Evolutionary conservation across 2,113 vertebrate genomes (phyloP), one percentile per base, ranked within the genome.

Genomic region (Crotalus horridus): DNA sequence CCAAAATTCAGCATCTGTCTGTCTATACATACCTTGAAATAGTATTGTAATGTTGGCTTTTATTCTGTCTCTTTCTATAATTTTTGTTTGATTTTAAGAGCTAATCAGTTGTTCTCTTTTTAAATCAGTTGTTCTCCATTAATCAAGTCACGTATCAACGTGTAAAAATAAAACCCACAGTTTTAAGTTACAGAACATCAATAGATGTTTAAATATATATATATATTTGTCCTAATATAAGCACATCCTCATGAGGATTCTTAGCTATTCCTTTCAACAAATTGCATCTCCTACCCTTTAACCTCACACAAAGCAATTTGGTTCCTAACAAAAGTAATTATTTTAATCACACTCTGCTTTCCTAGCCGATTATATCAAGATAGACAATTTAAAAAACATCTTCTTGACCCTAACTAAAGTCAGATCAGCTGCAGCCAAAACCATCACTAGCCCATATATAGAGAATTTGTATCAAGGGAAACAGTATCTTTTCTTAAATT

Each of bases 351-450:
- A 59, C 55, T 86, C 91, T 93, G 93, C 55, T 58, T 92, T 91
- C 69, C 93, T 89, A 93, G 24, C 0, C 5, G 51, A 29, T 88
- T 20, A 95, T 87, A 96, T 90, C 90, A 95, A 15, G 88, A 58
- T 93, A 91, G 91, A 91, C 93, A 96, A 94, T 24, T 88, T 43
- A 90, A 96, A 51, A 93, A 85, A 94, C 46, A 48, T 94, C 29
- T 61, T 94, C 91, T 26, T 33, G 93, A 86, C 26, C 91, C 51
- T 90, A 46, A 7, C 7, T 11, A 51, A 89, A 95, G 21, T 69
- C 88, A 94, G 89, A 94, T 56, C 26, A 85, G 2, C 92, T 55
- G 81, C 61, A 93, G 93, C 94, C 96, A 87, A 94, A 96, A 64
- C 93, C 20, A 0, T 90, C 64, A 48, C 69, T 93, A 95, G 95